A percentile compares a stretch with the other conserved stretches of the same genome.
These are phyloP conservation scores for Cryptoblepharus egeriae DNA, from an alignment of 2,797 vertebrate genomes.

Conservation along the genomic window DNA sequence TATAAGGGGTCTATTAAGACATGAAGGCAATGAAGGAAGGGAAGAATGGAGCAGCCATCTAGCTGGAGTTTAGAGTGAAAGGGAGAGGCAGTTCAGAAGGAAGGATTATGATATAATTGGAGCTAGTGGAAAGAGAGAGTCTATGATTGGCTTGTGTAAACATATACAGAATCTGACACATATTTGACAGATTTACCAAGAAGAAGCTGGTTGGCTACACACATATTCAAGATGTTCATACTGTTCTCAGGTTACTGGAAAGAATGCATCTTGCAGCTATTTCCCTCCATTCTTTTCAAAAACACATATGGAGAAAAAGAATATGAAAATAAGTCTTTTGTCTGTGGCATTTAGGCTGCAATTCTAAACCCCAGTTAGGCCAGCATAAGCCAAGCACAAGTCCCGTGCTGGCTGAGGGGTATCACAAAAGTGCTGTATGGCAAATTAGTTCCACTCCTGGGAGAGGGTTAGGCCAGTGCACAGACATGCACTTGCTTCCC, in stretches of 20 bases:
- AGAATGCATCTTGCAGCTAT: not conserved
- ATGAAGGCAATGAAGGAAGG: not conserved
- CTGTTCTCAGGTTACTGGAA: not conserved
- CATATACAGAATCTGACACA: not conserved
- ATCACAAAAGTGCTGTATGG: no score
- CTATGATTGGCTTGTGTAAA: not conserved
- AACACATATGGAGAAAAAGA: constrained; percentile 15
- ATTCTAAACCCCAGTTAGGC: no score
- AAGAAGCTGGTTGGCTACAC: not conserved
- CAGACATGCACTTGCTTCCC: no score
- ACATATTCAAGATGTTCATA: not conserved
- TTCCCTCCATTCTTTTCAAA: not conserved
- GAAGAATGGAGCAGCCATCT: not conserved
- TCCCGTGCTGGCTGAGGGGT: no score
- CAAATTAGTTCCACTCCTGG: no score
- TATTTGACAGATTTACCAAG: not conserved
- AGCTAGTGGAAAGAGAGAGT: not conserved
- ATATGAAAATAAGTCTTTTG: constrained; percentile 6
- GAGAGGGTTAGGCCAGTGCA: no score
- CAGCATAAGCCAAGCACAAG: no score
- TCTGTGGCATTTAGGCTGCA: not conserved
- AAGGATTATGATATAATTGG: not conserved
- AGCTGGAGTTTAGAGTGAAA: not conserved
- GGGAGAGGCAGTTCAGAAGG: not conserved
- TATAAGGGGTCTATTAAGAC: not conserved